These are phyloP conservation scores for Aporophyla nigra DNA, from an alignment of 2,888 invertebrate genomes.

Conservation along the genomic window DNA sequence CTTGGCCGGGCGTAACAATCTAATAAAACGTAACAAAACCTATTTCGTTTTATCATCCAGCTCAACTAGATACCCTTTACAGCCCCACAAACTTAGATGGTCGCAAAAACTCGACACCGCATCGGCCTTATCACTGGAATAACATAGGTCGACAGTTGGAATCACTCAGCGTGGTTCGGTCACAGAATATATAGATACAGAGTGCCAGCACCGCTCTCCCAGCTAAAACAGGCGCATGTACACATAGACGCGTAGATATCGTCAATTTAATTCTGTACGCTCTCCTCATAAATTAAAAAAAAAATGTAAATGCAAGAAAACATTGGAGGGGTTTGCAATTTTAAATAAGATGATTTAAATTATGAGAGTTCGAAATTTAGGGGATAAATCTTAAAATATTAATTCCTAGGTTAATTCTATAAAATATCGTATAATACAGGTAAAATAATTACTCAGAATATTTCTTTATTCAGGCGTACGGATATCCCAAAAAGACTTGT, in stretches of 20 bases:
- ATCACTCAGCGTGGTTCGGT: constrained; percentile 53
- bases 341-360: no score
- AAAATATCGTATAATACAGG: no score
- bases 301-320: no score
- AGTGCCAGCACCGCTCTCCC: neutral
- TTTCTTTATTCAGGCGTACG: no score
- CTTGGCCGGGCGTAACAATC: neutral
- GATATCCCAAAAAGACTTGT: neutral
- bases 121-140: constrained; percentile 45
- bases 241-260: neutral
- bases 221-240: neutral
- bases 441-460: no score
- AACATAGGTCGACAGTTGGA: constrained; percentile 61
- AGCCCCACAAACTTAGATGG: constrained; percentile 27
- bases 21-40: constrained; percentile 4
- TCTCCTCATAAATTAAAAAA: no score
- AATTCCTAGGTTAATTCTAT: no score
- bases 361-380: no score
- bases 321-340: no score
- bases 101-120: constrained; percentile 41
- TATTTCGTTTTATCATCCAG: constrained; percentile 5
- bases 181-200: constrained; percentile 9
- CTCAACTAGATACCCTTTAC: constrained; percentile 18
- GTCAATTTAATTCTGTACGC: no score
- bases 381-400: no score